phyloP scores from a whole-genome alignment of 2,888 invertebrate species.

The Aphrophora alni region DNA sequence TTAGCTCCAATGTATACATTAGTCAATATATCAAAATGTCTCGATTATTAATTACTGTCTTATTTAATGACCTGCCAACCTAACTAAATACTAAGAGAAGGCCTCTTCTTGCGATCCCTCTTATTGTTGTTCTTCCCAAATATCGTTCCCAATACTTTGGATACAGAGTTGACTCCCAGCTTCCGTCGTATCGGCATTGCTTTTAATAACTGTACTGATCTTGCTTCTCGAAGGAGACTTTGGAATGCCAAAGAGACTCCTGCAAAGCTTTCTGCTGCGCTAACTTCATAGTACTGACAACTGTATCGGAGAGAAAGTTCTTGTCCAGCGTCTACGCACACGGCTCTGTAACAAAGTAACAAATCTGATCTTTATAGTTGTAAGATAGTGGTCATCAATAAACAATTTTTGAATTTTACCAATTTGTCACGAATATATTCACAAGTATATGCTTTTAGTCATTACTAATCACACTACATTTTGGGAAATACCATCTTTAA shows the following conservation, averaged over 20 bases:
- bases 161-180: constrained; percentile 77
- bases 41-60: too few species aligned
- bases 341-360: constrained; percentile 64
- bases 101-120: constrained; percentile 77
- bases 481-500: too few species aligned
- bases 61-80: too few species aligned
- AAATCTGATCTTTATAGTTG: too few species aligned
- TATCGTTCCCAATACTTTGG: constrained; percentile 79
- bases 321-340: constrained; percentile 81
- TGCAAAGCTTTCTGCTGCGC: constrained; percentile 81
- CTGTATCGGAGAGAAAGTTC: constrained; percentile 78
- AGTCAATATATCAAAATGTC: too few species aligned
- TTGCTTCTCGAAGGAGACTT: constrained; percentile 75
- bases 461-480: too few species aligned
- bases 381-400: too few species aligned
- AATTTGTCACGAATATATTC: too few species aligned
- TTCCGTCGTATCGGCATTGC: constrained; percentile 74
- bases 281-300: constrained; percentile 85
- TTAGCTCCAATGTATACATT: too few species aligned
- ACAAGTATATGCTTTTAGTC: too few species aligned
- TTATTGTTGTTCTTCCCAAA: constrained; percentile 76
- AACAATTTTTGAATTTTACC: too few species aligned
- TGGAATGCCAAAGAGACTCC: constrained; percentile 83
- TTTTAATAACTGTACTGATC: constrained; percentile 73
- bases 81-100: constrained; percentile 73